Percentiles rank a stretch among this genome's conserved stretches.
These are phyloP conservation scores for Hippolais icterina DNA, from an alignment of 2,113 vertebrate species.

Conservation along the genomic window DNA sequence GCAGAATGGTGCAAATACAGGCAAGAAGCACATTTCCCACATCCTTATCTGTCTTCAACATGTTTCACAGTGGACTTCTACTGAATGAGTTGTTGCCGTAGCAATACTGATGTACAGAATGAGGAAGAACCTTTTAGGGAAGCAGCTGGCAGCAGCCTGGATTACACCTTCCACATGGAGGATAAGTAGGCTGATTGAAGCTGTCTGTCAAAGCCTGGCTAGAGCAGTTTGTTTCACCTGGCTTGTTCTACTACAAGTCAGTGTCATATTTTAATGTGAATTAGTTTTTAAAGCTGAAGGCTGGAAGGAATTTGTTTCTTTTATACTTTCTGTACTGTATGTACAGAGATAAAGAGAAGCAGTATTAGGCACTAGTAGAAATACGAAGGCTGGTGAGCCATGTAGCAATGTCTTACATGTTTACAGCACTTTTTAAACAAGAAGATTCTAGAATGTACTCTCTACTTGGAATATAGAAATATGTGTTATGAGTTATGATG, in stretches of 20 bases:
- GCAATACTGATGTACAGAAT: background rate
- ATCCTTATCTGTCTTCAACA: constrained; percentile 25
- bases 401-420: background rate
- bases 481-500: background rate
- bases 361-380: background rate
- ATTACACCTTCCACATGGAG: constrained; percentile 15
- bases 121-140: background rate
- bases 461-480: background rate
- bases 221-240: background rate
- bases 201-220: constrained; percentile 28
- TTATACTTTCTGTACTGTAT: background rate
- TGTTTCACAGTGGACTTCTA: background rate
- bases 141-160: constrained; percentile 19
- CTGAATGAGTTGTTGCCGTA: background rate
- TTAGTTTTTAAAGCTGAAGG: constrained; percentile 10
- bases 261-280: background rate
- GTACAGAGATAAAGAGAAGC: background rate
- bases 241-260: background rate
- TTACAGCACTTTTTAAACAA: background rate
- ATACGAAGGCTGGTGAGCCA: background rate
- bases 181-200: constrained; percentile 17
- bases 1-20: background rate
- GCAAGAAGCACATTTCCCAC: background rate
- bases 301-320: background rate
- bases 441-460: background rate